These are phyloP conservation scores for Empis stercorea DNA, from an alignment of 2,888 invertebrate species.

Conservation along the genomic window DNA sequence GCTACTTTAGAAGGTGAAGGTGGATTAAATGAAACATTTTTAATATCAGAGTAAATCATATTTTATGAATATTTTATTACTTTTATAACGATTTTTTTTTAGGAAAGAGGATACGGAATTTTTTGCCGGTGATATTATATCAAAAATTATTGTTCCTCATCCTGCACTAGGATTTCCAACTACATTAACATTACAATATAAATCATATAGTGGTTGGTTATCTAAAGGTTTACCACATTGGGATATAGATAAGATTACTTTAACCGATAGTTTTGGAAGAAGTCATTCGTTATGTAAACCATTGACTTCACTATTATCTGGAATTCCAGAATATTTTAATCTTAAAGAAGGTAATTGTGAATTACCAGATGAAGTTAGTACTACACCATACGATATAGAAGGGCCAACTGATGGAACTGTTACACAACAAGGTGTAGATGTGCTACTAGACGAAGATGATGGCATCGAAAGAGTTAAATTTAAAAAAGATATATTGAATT, in stretches of 20 bases:
- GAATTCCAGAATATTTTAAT: conserved; percentile 56
- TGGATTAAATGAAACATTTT: conserved; percentile 76
- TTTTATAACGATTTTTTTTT: conserved; percentile 6
- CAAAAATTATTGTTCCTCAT: conserved; percentile 78
- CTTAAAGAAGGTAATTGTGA: conserved; percentile 68
- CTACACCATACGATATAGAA: conserved; percentile 19
- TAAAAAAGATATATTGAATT: conserved; percentile 32
- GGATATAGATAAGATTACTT: conserved; percentile 67
- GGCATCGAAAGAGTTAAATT: conserved; percentile 30
- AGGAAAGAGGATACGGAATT: conserved; percentile 70
- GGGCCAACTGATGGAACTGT: conserved; percentile 18
- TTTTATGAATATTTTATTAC: not conserved
- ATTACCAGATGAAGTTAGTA: conserved; percentile 37
- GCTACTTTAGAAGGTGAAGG: conserved; percentile 68
- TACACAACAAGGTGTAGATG: conserved; percentile 6
- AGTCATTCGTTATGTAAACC: conserved; percentile 71
- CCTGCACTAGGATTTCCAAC: conserved; percentile 66
- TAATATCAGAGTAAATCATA: conserved; percentile 61
- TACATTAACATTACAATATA: conserved; percentile 64
- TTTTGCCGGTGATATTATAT: conserved; percentile 56
- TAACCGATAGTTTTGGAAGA: conserved; percentile 75
- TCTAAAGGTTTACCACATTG: conserved; percentile 69
- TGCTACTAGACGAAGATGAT: conserved; percentile 17
- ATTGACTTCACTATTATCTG: conserved; percentile 59
- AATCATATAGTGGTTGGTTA: conserved; percentile 83